Evolutionary conservation across 2,888 invertebrate species (phyloP).

Genomic region (Falcaria lacertinaria): DNA sequence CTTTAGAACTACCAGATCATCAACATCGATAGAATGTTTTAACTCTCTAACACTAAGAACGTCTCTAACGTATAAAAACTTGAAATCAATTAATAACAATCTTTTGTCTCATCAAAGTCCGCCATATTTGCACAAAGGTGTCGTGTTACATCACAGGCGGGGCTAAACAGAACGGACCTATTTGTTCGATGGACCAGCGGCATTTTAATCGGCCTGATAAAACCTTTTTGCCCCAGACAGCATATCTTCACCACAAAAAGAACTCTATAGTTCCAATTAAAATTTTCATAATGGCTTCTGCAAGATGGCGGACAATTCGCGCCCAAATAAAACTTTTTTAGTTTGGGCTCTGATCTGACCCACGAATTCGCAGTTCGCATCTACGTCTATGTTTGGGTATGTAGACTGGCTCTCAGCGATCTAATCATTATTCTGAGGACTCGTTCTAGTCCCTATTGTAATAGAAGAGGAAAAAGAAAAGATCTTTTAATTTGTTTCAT

Average conservation of each 20-base stretch:
- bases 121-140: constrained; percentile 50
- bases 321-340: not conserved
- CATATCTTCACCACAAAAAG: constrained; percentile 33
- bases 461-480: too few relatives aligned
- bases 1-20: too few relatives aligned
- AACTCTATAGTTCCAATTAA: constrained; percentile 72
- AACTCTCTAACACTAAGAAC: not conserved
- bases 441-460: too few relatives aligned
- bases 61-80: not conserved
- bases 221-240: constrained; percentile 10
- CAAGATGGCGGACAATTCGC: not conserved
- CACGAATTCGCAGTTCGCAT: not conserved
- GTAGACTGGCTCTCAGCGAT: too few relatives aligned
- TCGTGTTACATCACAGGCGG: constrained; percentile 43
- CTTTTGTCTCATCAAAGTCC: constrained; percentile 21
- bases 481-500: too few relatives aligned
- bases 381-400: too few relatives aligned
- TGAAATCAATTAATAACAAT: constrained; percentile 22
- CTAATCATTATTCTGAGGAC: too few relatives aligned
- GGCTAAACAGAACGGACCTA: constrained; percentile 51
- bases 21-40: not conserved
- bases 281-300: constrained; percentile 72
- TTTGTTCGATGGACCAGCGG: constrained; percentile 60
- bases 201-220: constrained; percentile 47
- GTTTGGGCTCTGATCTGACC: not conserved